phyloP scores from a whole-genome alignment of 2,888 invertebrate genomes.

The Trichogramma dendrolimi region DNA sequence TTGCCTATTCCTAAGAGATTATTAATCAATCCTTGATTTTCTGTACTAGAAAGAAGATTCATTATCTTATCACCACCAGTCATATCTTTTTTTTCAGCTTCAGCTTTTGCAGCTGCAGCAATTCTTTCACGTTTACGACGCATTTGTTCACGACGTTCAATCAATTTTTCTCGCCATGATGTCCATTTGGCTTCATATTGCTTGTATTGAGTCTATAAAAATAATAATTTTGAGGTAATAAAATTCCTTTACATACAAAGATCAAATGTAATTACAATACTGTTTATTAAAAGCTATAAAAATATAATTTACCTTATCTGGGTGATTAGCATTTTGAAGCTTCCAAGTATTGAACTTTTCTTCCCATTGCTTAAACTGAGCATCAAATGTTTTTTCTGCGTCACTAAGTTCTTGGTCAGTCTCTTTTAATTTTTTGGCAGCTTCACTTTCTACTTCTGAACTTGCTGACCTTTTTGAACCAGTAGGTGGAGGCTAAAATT shows the following conservation, averaged over 20 bases:
- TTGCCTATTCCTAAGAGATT: constrained; percentile 49
- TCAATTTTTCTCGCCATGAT: constrained; percentile 71
- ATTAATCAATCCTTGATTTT: constrained; percentile 49
- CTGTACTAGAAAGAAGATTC: constrained; percentile 47
- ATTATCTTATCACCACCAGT: constrained; percentile 48
- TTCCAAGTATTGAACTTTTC: constrained; percentile 89
- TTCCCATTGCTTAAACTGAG: constrained; percentile 88
- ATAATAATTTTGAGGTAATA: not conserved
- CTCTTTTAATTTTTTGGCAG: constrained; percentile 45
- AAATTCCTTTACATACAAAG: not conserved
- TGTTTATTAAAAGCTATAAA: not conserved
- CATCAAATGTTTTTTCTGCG: constrained; percentile 81
- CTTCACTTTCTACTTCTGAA: constrained; percentile 38
- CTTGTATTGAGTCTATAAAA: constrained; percentile 61
- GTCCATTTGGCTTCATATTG: constrained; percentile 88
- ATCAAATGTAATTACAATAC: constrained; percentile 2
- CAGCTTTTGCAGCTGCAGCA: constrained; percentile 39
- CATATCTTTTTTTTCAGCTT: constrained; percentile 43
- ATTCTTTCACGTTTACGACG: constrained; percentile 60
- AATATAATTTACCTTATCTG: constrained; percentile 65
- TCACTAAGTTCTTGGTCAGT: constrained; percentile 53
- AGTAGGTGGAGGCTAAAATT: constrained; percentile 12
- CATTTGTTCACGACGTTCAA: constrained; percentile 80
- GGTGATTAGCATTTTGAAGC: constrained; percentile 84
- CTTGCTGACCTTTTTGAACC: constrained; percentile 40